phyloP scores from a whole-genome alignment of 2,797 vertebrate genomes.

The Pangasius macronema region DNA sequence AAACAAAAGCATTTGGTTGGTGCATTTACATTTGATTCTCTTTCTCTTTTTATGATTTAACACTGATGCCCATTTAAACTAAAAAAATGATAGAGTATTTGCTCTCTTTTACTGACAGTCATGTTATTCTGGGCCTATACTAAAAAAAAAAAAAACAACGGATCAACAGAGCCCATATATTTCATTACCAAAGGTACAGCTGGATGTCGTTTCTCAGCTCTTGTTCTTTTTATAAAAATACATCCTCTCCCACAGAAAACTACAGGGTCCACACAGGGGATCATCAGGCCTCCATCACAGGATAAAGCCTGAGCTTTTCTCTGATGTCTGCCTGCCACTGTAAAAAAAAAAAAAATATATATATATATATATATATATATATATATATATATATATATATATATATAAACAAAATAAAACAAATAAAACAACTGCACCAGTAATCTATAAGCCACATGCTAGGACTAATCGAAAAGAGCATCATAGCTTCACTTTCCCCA shows the following conservation, averaged over 20 bases:
- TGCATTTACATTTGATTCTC: background rate
- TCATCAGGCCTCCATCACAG: constrained; percentile 34
- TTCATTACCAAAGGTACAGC: constrained; percentile 74
- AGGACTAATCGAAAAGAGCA: constrained; percentile 73
- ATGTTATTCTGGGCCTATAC: background rate
- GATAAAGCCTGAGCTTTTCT: constrained; percentile 67
- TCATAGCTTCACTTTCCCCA: constrained; percentile 64
- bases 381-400: too few species aligned
- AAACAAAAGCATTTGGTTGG: background rate
- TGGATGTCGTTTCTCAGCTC: constrained; percentile 70
- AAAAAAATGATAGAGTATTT: background rate
- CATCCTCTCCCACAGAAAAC: constrained; percentile 61
- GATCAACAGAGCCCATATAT: constrained; percentile 61
- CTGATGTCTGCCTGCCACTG: constrained; percentile 61
- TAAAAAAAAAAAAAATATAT: too few species aligned
- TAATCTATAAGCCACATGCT: constrained; percentile 39
- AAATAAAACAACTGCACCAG: background rate
- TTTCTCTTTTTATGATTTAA: background rate
- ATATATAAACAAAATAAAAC: background rate
- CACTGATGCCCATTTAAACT: background rate
- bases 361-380: too few species aligned
- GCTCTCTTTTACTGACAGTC: background rate
- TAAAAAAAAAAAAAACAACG: constrained; percentile 53
- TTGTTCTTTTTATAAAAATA: background rate
- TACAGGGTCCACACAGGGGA: constrained; percentile 41